Evolutionary conservation across 2,797 vertebrate species (phyloP), one percentile per base, ranked within the genome.

Genomic region (Bovichtus diacanthus): DNA sequence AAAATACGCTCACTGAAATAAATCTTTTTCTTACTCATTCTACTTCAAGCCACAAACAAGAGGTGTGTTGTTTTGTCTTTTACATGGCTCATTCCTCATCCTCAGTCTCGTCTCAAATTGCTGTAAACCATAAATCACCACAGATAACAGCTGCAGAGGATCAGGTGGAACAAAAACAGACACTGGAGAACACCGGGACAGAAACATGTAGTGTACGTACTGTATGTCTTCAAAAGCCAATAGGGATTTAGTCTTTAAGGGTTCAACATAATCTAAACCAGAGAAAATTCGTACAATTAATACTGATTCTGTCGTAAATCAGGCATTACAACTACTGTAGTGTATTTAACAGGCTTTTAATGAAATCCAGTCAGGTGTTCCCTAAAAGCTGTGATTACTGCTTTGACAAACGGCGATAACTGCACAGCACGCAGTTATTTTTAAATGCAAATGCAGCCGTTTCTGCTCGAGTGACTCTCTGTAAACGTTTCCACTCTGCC

Each of bases 111-210:
- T 80, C 88, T 93, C 78, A 74, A 55, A 75, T 88, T 80, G 68
- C 88, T 78, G 68, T 49, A 62, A 81, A 86, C 60, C 76, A 88
- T 87, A 90, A 89, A 92, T 91, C 88, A 91, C 53, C 31, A 8
- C 4, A 56, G 59, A 67, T 44, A 81, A 82, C 82, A 90, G 85
- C 90, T 89, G 89, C 82, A 39, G 73, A 1, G 49, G 78, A 83
- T 88, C 55, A 53, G 76, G 78, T 87, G 74, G 47, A 83, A 82
- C 78, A 76, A 70, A 74, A 80, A 70, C 72, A 69, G 80, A 89
- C 61, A 86, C 84, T 29, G 67, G 76, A 88, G 86, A 86, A 66
- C 66, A 62, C 3, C 0, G n/a, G 31, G 11, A 38, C 44, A 47
- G 67, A 84, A 81, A 88, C 81, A 82, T 41, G 54, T n/a, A 74